phyloP scores from a whole-genome alignment of 2,888 invertebrate genomes.

The Anorthoa munda region DNA sequence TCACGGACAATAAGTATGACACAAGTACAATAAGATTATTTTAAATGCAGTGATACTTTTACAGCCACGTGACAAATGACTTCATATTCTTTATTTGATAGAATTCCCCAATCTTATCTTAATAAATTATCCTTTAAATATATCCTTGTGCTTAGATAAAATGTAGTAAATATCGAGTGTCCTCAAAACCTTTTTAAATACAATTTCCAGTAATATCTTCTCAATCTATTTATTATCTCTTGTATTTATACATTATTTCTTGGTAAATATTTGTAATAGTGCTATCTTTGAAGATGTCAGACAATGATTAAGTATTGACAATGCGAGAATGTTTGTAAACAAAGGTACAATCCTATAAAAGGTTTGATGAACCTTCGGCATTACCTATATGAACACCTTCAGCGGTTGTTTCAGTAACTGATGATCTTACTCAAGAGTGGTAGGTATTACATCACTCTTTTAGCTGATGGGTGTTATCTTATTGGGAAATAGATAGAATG shows the following conservation, averaged over 20 bases:
- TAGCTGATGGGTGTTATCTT: neutral
- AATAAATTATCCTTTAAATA: constrained; percentile 7
- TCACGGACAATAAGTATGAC: constrained; percentile 1
- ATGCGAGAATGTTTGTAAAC: constrained; percentile 35
- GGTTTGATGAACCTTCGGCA: constrained; percentile 23
- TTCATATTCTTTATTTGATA: constrained; percentile 21
- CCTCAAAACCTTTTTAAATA: constrained; percentile 37
- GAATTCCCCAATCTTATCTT: constrained; percentile 21
- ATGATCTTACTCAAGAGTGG: neutral
- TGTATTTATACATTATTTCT: constrained; percentile 50
- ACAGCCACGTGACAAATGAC: constrained; percentile 26
- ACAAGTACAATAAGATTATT: constrained; percentile 36
- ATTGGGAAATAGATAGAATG: neutral
- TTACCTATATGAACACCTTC: neutral
- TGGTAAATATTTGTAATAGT: constrained; percentile 34
- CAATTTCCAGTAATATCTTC: constrained; percentile 35
- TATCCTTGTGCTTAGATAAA: constrained; percentile 16
- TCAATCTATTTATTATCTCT: constrained; percentile 36
- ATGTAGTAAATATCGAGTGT: constrained; percentile 13
- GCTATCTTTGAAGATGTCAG: constrained; percentile 31
- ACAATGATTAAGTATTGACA: constrained; percentile 35
- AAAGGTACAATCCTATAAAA: constrained; percentile 3
- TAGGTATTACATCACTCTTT: neutral
- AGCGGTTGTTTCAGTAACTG: neutral
- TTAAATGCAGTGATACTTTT: constrained; percentile 38